phyloP scores from a whole-genome alignment of 2,113 vertebrate genomes.

The Semnopithecus entellus region DNA sequence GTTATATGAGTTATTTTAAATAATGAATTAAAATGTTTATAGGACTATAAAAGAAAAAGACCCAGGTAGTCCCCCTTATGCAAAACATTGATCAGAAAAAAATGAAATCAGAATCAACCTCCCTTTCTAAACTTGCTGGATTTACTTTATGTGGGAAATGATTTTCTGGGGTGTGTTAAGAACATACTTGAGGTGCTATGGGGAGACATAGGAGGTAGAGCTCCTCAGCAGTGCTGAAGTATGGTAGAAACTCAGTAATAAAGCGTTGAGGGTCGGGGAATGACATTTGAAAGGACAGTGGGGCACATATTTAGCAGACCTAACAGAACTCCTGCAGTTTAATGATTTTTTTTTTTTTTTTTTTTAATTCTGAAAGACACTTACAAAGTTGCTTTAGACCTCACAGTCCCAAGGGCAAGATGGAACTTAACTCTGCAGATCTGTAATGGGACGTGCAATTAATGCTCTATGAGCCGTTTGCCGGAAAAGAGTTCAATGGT shows the following conservation, averaged over 20 bases:
- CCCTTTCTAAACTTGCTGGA: neutral
- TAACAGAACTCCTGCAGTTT: slow-evolving; percentile 28
- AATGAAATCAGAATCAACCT: neutral
- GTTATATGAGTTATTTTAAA: neutral
- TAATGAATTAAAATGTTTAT: neutral
- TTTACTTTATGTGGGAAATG: neutral
- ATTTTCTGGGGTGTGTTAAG: neutral
- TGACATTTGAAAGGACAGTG: slow-evolving; percentile 45
- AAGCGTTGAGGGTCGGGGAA: neutral
- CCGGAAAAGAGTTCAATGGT: slow-evolving; percentile 77
- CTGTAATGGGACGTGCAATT: slow-evolving; percentile 79
- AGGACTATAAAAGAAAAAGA: neutral
- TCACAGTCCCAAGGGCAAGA: slow-evolving; percentile 77
- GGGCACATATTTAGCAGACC: neutral
- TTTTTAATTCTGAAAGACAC: slow-evolving; percentile 52
- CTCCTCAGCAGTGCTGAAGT: neutral
- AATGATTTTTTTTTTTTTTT: slow-evolving; percentile 27
- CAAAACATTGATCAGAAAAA: neutral
- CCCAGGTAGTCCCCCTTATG: neutral
- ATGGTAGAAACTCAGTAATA: neutral
- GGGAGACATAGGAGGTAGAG: neutral
- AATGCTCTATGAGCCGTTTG: slow-evolving; percentile 81
- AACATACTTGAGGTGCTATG: neutral
- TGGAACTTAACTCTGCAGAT: slow-evolving; percentile 73
- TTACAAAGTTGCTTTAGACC: slow-evolving; percentile 69